Conservation (phyloP, 2,113 vertebrate genomes). For the Todiramphus saurophagus region DNA sequence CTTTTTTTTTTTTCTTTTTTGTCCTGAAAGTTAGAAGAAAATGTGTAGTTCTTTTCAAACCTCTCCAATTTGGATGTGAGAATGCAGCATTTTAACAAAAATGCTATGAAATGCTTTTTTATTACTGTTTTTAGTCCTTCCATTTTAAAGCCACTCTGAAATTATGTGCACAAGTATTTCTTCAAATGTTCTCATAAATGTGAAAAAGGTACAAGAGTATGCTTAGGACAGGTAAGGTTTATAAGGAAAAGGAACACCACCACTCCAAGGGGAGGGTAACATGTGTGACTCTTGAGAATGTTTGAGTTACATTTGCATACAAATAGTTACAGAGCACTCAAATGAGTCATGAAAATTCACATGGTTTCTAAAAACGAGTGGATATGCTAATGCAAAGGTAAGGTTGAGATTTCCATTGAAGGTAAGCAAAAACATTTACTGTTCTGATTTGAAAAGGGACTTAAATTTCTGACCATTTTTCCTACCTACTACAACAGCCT, state of each 20-base stretch:
- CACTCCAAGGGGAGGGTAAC: neutral
- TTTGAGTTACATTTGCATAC: conserved; percentile 43
- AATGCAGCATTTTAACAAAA: neutral
- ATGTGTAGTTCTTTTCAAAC: neutral
- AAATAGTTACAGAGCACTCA: conserved; percentile 50
- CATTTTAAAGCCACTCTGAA: neutral
- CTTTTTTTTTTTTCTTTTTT: neutral
- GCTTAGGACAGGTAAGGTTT: neutral
- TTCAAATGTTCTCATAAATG: neutral
- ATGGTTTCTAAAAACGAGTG: conserved; percentile 39
- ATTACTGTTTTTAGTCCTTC: neutral
- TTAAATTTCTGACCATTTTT: neutral
- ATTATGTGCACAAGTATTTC: neutral
- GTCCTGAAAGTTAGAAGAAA: neutral
- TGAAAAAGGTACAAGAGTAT: neutral
- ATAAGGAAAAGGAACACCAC: neutral
- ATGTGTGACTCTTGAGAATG: conserved; percentile 14
- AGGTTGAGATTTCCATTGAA: conserved; percentile 24
- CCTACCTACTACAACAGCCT: neutral
- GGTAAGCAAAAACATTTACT: conserved; percentile 53
- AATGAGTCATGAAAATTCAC: conserved; percentile 60
- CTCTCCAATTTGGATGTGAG: neutral
- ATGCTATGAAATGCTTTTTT: neutral
- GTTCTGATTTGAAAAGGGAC: conserved; percentile 23
- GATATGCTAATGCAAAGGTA: conserved; percentile 32